Conservation (phyloP, 2,797 vertebrate genomes). For the Phoxinus dragarum region DNA sequence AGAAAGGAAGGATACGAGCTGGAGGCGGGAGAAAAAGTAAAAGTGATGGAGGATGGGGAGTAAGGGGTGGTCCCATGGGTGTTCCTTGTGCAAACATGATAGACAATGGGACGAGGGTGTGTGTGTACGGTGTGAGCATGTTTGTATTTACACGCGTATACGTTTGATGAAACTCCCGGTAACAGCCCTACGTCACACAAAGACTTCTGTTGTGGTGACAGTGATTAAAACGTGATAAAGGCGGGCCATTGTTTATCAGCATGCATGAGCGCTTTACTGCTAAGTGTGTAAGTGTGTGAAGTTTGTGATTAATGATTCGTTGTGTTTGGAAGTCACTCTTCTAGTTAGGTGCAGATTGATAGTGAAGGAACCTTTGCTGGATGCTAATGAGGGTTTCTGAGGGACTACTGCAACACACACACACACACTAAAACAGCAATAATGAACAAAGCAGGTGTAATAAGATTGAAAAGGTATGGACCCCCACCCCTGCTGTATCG, state of each 20-base stretch:
- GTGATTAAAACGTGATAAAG: constrained; percentile 52
- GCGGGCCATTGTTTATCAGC: constrained; percentile 47
- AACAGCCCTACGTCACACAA: constrained; percentile 20
- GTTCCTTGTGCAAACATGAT: constrained; percentile 37
- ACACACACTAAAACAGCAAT: constrained; percentile 45
- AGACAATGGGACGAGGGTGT: constrained; percentile 46
- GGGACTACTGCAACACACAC: constrained; percentile 17
- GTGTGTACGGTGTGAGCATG: constrained; percentile 9
- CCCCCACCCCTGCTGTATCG: not conserved
- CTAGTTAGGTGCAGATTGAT: constrained; percentile 43
- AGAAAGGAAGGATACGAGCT: constrained; percentile 14
- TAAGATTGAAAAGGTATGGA: constrained; percentile 17
- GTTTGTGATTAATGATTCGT: constrained; percentile 54
- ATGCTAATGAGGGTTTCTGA: constrained; percentile 58
- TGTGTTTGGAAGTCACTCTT: constrained; percentile 39
- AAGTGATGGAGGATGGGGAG: constrained; percentile 50
- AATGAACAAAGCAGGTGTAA: constrained; percentile 50
- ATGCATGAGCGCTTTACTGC: constrained; percentile 42
- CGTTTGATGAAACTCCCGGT: not conserved
- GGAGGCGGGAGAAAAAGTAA: constrained; percentile 40
- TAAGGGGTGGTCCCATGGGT: constrained; percentile 53
- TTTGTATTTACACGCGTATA: constrained; percentile 39
- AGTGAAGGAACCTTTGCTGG: constrained; percentile 52
- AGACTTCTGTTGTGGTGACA: constrained; percentile 31
- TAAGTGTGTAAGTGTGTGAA: not conserved